Conservation (phyloP, 1,140 invertebrate species). For the Thaumetopoea pityocampa region DNA sequence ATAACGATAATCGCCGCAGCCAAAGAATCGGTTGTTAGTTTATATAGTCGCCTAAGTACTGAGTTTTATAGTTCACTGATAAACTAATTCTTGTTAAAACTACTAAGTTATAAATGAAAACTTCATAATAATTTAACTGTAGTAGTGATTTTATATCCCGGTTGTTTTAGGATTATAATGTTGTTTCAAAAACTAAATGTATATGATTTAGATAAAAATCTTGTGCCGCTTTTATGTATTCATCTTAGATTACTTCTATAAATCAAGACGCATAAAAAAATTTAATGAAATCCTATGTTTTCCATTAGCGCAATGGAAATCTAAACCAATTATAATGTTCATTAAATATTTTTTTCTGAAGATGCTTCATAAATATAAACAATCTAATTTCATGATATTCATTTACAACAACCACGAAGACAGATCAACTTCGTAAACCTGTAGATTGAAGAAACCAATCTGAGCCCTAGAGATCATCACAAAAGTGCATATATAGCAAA, state of each 20-base stretch:
- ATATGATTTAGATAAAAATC: conserved; percentile 20
- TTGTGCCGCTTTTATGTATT: conserved; percentile 28
- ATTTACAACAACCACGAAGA: conserved; percentile 11
- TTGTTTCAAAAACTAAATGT: conserved; percentile 23
- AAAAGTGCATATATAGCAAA: too few species aligned
- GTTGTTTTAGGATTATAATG: conserved; percentile 18
- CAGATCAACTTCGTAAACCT: too few species aligned
- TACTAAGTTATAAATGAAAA: conserved; percentile 5
- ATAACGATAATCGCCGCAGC: conserved; percentile 21
- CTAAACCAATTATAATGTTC: too few species aligned
- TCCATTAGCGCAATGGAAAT: too few species aligned
- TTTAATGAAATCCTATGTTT: too few species aligned
- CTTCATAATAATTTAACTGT: conserved; percentile 10
- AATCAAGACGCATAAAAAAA: too few species aligned
- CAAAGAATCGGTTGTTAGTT: conserved; percentile 38
- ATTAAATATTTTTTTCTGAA: not conserved
- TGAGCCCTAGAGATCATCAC: too few species aligned
- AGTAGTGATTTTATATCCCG: conserved; percentile 19
- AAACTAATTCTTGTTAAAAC: conserved; percentile 8
- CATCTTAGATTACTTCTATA: too few species aligned
- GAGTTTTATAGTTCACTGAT: conserved; percentile 10
- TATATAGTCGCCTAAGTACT: conserved; percentile 17
- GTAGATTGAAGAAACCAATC: too few species aligned
- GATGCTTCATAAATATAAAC: not conserved
- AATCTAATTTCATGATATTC: conserved; percentile 1